Evolutionary conservation across 2,888 invertebrate species (phyloP), one percentile per base, ranked within the genome.

Genomic region (Coenonympha arcania): DNA sequence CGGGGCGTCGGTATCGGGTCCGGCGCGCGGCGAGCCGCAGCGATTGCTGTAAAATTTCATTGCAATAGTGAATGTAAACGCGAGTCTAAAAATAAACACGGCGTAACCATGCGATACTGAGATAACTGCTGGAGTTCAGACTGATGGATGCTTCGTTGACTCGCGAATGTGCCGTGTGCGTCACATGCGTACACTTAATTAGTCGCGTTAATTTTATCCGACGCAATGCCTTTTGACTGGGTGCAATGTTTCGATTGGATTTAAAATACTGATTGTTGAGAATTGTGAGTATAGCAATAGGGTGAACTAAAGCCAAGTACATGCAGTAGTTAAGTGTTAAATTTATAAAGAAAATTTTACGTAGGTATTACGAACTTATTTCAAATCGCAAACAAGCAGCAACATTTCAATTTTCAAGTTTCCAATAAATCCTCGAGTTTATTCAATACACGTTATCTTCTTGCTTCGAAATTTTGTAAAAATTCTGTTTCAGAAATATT

Each of bases 11-110:
- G 72, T 78, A 78, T 79, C 74, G 68, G 66, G 72, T 71, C 70
- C 69, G 65, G 71, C 67, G 71, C 66, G 68, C 69, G 68, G 69
- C 57, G 60, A 59, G 58, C 55, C 55, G 61, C 59, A 58, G 62
- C 57, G 61, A 62, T 74, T 71, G 72, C 71, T 79, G 78, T 79
- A 79, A 80, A 57, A 81, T 81, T 82, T 81, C 76, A 81, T 76
- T 68, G 77, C 73, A 76, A 76, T 74, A 75, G 76, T 76, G 76
- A 79, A 79, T 79, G 74, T 77, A 76, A 70, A 76, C 69, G 69
- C 76, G 73, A 74, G 70, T 72, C 79, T 79, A 81, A 84, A 84
- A 82, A 83, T 83, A 84, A 79, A 80, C 76, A 74, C 69, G 76
- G 75, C 72, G 76, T 76, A 80, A 69, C 73, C 75, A 74, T 73